A percentile compares a stretch with the other conserved stretches of the same genome.
These are phyloP conservation scores for Cephus cinctus DNA, from an alignment of 1,140 invertebrate species.

Conservation along the genomic window DNA sequence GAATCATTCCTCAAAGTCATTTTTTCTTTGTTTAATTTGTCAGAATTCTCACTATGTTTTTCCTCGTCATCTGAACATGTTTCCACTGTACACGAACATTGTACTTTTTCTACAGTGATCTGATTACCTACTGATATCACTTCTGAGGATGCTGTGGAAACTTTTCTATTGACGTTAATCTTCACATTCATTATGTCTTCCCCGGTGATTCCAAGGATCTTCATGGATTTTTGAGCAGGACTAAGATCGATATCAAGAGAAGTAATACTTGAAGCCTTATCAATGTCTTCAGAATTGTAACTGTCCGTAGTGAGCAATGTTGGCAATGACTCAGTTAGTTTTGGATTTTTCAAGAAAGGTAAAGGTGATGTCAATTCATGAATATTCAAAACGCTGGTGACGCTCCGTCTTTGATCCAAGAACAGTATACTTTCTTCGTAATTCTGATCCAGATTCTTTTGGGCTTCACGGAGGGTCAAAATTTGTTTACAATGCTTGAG, in stretches of 20 bases:
- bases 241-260: constrained; percentile 13
- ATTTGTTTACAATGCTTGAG: too few relatives aligned
- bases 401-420: not conserved
- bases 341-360: not conserved
- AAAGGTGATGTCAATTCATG: constrained; percentile 1
- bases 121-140: not conserved
- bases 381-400: not conserved
- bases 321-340: constrained; percentile 18
- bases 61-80: constrained; percentile 3
- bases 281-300: constrained; percentile 12
- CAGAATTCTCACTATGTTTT: not conserved
- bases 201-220: constrained; percentile 21
- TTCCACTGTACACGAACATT: not conserved
- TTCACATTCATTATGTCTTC: constrained; percentile 22
- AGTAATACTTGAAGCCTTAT: constrained; percentile 6
- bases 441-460: constrained; percentile 2
- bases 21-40: too few relatives aligned
- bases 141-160: not conserved
- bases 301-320: constrained; percentile 18
- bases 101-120: not conserved
- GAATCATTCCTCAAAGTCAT: too few relatives aligned
- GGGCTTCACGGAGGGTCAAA: not conserved
- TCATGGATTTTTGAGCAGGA: constrained; percentile 28
- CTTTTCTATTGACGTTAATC: not conserved
- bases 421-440: not conserved